Percentiles rank a stretch among this genome's conserved stretches.
These are phyloP conservation scores for Tachina fera DNA, from an alignment of 2,888 invertebrate genomes.

Conservation along the genomic window DNA sequence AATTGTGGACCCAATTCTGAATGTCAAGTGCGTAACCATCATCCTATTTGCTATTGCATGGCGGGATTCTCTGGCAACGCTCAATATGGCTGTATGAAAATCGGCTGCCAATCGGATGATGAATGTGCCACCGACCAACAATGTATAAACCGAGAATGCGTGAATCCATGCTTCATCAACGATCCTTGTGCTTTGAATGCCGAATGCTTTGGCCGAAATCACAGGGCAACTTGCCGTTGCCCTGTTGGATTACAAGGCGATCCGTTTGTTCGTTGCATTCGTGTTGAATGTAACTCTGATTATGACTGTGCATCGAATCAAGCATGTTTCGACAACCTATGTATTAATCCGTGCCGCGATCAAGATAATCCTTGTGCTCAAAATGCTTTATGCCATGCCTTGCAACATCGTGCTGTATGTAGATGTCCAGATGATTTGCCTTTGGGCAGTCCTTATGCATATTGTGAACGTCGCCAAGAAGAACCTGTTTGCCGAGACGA, in stretches of 20 bases:
- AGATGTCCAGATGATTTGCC: conserved; percentile 92
- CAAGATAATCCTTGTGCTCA: conserved; percentile 88
- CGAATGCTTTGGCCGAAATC: conserved; percentile 91
- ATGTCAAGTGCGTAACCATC: conserved; percentile 92
- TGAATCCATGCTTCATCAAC: conserved; percentile 90
- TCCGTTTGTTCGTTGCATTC: conserved; percentile 90
- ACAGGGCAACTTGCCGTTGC: conserved; percentile 92
- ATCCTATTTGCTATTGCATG: conserved; percentile 92
- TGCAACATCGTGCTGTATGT: conserved; percentile 92
- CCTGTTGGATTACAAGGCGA: conserved; percentile 90
- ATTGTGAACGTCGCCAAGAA: conserved; percentile 86
- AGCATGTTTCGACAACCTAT: conserved; percentile 88
- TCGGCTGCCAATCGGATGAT: conserved; percentile 91
- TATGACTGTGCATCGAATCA: conserved; percentile 91
- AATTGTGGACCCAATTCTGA: conserved; percentile 93
- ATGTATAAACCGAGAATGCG: conserved; percentile 92
- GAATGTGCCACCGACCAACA: conserved; percentile 92
- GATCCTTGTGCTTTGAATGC: conserved; percentile 93
- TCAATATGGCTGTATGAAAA: conserved; percentile 90
- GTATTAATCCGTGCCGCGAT: conserved; percentile 90
- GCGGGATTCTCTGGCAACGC: conserved; percentile 94
- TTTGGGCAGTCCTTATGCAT: conserved; percentile 90
- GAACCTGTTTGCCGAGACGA: conserved; percentile 90
- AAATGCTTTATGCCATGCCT: conserved; percentile 91
- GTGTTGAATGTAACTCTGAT: conserved; percentile 90